These are phyloP conservation scores for Lutjanus argentimaculatus DNA, from an alignment of 2,797 vertebrate genomes.

Conservation along the genomic window DNA sequence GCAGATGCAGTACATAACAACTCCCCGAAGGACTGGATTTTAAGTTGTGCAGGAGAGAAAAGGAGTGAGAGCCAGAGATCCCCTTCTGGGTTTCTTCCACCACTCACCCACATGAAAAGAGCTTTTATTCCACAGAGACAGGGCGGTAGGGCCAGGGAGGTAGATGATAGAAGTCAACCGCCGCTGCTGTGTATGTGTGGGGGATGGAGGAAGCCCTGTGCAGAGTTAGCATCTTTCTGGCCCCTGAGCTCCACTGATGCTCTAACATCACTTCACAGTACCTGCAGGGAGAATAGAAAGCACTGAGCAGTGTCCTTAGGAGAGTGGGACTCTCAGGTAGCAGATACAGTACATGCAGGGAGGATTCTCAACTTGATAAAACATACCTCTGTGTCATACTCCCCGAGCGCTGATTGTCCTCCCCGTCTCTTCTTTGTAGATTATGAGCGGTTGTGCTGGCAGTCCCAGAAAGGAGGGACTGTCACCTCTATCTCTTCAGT, in stretches of 20 bases:
- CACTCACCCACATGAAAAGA: conserved; percentile 67
- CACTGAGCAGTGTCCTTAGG: conserved; percentile 24
- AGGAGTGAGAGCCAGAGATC: conserved; percentile 26
- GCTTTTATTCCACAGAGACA: conserved; percentile 63
- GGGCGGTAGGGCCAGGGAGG: conserved; percentile 29
- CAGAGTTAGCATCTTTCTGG: conserved; percentile 59
- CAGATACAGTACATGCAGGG: background rate
- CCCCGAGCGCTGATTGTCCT: conserved; percentile 7
- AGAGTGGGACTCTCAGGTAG: conserved; percentile 15
- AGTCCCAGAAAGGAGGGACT: conserved; percentile 34
- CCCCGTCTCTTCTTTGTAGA: conserved; percentile 32
- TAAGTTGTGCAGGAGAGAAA: conserved; percentile 42
- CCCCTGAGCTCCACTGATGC: conserved; percentile 38
- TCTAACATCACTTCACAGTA: conserved; percentile 22
- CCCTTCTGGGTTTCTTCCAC: conserved; percentile 52
- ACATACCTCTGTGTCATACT: conserved; percentile 19
- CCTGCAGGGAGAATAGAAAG: conserved; percentile 33
- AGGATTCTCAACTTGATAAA: conserved; percentile 45
- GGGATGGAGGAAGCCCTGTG: conserved; percentile 45
- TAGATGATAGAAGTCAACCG: conserved; percentile 44
- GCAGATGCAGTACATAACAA: conserved; percentile 54
- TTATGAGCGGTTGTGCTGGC: conserved; percentile 9
- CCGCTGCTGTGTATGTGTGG: conserved; percentile 28
- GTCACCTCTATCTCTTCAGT: conserved; percentile 12
- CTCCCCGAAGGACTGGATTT: conserved; percentile 47